Evolutionary conservation across 2,888 invertebrate genomes (phyloP).

Genomic region (Trisateles emortualis): DNA sequence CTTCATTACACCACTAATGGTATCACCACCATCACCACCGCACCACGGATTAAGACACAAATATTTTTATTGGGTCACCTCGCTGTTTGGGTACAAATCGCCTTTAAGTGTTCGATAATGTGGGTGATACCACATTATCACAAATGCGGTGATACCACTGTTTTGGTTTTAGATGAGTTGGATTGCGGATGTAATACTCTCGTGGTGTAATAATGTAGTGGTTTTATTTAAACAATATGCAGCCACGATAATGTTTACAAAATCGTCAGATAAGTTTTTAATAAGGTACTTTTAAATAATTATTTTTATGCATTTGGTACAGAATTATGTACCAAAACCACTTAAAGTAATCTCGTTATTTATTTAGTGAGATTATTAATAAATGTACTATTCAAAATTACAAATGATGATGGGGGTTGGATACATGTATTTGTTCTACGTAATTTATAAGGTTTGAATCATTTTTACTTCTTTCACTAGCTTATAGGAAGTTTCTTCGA

Average conservation of each 20-base stretch:
- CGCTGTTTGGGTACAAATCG: slow-evolving; percentile 50
- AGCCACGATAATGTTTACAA: not conserved
- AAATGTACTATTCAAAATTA: no score
- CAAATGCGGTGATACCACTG: not conserved
- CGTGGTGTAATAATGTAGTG: not conserved
- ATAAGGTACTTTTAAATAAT: not conserved
- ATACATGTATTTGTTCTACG: no score
- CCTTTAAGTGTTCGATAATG: slow-evolving; percentile 17
- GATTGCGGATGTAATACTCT: slow-evolving; percentile 2
- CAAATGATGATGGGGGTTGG: no score
- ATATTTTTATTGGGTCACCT: slow-evolving; percentile 34
- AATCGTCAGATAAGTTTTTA: not conserved
- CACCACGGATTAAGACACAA: slow-evolving; percentile 37
- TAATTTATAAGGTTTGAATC: no score
- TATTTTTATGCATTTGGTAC: not conserved
- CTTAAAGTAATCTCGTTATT: no score
- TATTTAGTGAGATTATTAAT: no score
- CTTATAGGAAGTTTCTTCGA: no score
- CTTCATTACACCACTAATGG: slow-evolving; percentile 54
- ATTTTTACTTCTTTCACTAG: no score
- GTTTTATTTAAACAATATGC: not conserved
- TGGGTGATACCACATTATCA: not conserved
- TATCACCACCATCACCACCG: slow-evolving; percentile 3
- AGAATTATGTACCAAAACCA: no score
- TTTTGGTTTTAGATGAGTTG: not conserved